These are phyloP conservation scores for Spheniscus humboldti DNA, from an alignment of 2,797 vertebrate species.

Conservation along the genomic window DNA sequence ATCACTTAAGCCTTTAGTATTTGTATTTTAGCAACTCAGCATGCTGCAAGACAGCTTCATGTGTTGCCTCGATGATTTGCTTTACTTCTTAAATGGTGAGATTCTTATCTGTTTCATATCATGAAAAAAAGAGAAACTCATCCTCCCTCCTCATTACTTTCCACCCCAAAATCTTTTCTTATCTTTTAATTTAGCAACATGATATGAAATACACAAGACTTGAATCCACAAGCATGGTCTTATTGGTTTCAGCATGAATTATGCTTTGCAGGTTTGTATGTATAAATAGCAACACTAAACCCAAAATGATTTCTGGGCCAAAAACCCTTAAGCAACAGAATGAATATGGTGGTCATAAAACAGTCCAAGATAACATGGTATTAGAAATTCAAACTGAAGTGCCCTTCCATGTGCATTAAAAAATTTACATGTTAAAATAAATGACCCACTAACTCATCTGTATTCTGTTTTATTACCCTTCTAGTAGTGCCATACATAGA, in stretches of 20 bases:
- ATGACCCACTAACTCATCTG: background rate
- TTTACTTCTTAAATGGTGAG: constrained; percentile 2
- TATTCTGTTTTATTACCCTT: background rate
- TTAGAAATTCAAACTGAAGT: background rate
- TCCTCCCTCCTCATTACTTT: background rate
- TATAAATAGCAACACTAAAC: constrained; percentile 14
- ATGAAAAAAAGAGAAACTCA: background rate
- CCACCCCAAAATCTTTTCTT: background rate
- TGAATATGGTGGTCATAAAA: background rate
- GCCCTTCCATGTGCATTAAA: background rate
- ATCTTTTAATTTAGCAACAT: background rate
- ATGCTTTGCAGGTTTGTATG: background rate
- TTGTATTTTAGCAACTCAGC: background rate
- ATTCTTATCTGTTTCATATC: constrained; percentile 18
- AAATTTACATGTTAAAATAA: background rate
- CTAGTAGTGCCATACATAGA: background rate
- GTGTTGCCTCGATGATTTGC: background rate
- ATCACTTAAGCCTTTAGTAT: background rate
- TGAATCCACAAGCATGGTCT: background rate
- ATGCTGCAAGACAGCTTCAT: constrained; percentile 4
- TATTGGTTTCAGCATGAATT: background rate
- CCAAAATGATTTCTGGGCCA: background rate
- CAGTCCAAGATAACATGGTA: background rate
- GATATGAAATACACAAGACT: background rate
- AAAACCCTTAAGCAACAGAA: background rate